Percentiles rank a stretch among this genome's conserved stretches.
Evolutionary conservation across 2,113 vertebrate species (phyloP).

Genomic region (Nematolebias whitei): DNA sequence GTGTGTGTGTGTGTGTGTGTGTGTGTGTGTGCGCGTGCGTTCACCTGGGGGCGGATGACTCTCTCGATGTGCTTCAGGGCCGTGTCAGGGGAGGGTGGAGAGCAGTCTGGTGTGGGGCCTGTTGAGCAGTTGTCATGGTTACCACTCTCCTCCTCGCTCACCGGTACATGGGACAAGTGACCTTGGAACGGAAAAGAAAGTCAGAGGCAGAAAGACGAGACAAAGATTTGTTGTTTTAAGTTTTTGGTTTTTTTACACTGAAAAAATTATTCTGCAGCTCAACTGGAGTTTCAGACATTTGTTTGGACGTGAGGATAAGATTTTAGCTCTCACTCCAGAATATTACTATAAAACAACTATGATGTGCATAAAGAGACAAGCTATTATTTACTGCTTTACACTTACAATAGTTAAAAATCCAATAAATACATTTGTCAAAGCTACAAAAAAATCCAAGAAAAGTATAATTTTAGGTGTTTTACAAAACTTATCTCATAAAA

Average conservation of each 20-base stretch:
- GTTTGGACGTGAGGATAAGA: too few relatives aligned
- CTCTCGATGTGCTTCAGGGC: conserved; percentile 98
- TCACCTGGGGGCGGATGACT: conserved; percentile 98
- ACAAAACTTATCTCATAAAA: too few relatives aligned
- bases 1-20: conserved; percentile 39
- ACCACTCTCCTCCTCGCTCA: conserved; percentile 87
- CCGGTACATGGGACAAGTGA: conserved; percentile 87
- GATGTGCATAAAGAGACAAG: too few relatives aligned
- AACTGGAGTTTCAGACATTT: not conserved
- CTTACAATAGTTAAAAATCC: too few relatives aligned
- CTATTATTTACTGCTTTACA: too few relatives aligned
- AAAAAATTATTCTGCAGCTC: not conserved
- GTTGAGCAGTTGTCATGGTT: conserved; percentile 94
- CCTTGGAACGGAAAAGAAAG: conserved; percentile 76
- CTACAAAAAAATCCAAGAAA: too few relatives aligned
- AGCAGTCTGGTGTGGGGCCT: conserved; percentile 96
- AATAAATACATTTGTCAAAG: too few relatives aligned
- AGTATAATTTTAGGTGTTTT: too few relatives aligned
- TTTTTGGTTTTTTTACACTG: too few relatives aligned
- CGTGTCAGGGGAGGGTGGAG: conserved; percentile 95
- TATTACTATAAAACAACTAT: too few relatives aligned
- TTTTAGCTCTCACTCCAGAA: too few relatives aligned
- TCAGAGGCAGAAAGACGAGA: conserved; percentile 14
- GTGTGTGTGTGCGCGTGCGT: conserved; percentile 36
- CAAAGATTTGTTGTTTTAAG: not conserved